These are phyloP conservation scores for Cygnus olor DNA, from an alignment of 2,797 vertebrate species.

Conservation along the genomic window DNA sequence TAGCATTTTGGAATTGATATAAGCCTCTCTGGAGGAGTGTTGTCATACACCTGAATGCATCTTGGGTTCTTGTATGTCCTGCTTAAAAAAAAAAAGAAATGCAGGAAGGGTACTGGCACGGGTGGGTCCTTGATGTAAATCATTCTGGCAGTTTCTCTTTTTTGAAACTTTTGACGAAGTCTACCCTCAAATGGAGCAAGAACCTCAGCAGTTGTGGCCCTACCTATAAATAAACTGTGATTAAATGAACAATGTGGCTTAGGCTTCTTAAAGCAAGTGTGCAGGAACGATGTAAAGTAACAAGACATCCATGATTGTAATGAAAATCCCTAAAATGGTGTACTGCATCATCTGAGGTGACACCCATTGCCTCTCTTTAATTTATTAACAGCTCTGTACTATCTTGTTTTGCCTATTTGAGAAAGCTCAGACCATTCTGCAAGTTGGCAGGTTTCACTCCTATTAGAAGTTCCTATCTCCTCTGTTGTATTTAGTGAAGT, in stretches of 20 bases:
- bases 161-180: not conserved
- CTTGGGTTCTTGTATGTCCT: not conserved
- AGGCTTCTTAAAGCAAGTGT: not conserved
- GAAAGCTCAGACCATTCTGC: not conserved
- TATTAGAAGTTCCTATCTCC: not conserved
- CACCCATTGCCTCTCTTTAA: not conserved
- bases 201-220: not conserved
- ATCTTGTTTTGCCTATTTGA: not conserved
- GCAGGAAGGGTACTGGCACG: not conserved
- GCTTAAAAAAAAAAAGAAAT: not conserved
- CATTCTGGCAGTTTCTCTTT: not conserved
- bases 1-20: not conserved
- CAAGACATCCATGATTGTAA: not conserved
- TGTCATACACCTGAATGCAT: not conserved
- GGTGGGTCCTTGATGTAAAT: not conserved
- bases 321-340: not conserved
- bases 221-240: not conserved
- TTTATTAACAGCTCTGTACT: not conserved
- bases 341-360: not conserved
- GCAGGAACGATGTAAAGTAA: not conserved
- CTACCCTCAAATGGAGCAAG: not conserved
- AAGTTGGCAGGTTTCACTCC: constrained; percentile 10
- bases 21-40: not conserved
- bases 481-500: not conserved
- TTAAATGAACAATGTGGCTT: not conserved